Evolutionary conservation across 2,797 vertebrate genomes (phyloP), one percentile per base, ranked within the genome.

Genomic region (Sebastes steindachneri): DNA sequence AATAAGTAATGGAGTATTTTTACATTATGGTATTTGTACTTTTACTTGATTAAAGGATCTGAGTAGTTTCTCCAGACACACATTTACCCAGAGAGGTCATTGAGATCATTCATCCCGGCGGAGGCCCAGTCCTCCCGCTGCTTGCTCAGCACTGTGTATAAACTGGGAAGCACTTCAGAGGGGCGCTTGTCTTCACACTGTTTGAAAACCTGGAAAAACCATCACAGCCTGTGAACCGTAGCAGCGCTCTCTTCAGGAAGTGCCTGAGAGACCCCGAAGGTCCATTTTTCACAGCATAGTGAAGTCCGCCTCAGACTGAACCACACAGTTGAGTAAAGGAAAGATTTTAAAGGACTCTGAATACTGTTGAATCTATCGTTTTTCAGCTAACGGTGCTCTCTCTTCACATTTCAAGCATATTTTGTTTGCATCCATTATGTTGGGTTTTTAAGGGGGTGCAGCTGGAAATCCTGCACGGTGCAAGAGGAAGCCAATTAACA

Each of bases 161-260:
- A 88, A 86, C 82, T 92, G 84, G 88, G 88, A 87, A 79, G 71
- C 65, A 84, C 76, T 82, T 91, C 89, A 91, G 77, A 89, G 81
- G 60, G 64, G 31, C 9, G 26, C 76, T 84, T 78, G 78, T 78
- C 78, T 90, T 69, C 73, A 71, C 64, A 51, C 71, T 68, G 71
- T 88, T 86, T 89, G 65, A 86, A 89, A 93, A 91, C 78, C 92
- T 95, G 94, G 85, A 91, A 93, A 94, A 94, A 73, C 77, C 83
- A 92, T 94, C 86, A 88, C 8, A 23, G 86, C 70, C 68, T 69
- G 71, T 87, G 85, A 93, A 84, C 84, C 63, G 9, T 60, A 33
- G 74, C 84, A 77, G 81, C 10, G 1, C 84, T 78, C 72, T 73
- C 62, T 37, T 81, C 88, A 86, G 91, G 89, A 92, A 90, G 79